Conservation (phyloP, 2,888 invertebrate species). For the Drosophila lacicola region DNA sequence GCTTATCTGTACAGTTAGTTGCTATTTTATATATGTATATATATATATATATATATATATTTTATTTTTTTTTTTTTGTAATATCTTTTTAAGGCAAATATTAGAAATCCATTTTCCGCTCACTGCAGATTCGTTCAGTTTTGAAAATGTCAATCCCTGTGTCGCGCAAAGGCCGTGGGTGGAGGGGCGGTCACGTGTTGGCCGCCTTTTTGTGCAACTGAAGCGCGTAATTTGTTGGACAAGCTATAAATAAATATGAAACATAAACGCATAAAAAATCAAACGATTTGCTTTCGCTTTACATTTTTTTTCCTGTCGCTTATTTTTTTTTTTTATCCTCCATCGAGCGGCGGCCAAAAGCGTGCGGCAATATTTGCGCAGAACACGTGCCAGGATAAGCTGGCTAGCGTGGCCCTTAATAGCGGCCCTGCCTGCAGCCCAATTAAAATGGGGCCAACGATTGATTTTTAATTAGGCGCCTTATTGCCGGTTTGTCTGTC, state of each 20-base stretch:
- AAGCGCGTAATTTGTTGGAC: conserved; percentile 79
- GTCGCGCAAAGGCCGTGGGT: conserved; percentile 1
- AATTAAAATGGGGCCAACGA: conserved; percentile 50
- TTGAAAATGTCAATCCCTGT: conserved; percentile 73
- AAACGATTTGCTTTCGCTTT: conserved; percentile 66
- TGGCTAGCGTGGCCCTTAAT: conserved; percentile 49
- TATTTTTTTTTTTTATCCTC: conserved; percentile 3
- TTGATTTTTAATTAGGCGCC: conserved; percentile 71
- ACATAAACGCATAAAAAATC: conserved; percentile 66
- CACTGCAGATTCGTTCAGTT: conserved; percentile 84
- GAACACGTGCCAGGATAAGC: conserved; percentile 60
- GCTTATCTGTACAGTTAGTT: conserved; percentile 42
- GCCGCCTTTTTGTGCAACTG: conserved; percentile 68
- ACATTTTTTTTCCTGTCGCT: conserved; percentile 14
- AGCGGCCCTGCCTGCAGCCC: conserved; percentile 30
- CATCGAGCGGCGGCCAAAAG: conserved; percentile 29
- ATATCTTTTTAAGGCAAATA: conserved; percentile 68
- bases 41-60: conserved; percentile 1
- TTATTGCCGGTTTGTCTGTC: conserved; percentile 32
- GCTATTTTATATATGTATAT: conserved; percentile 23
- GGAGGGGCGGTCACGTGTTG: conserved; percentile 60
- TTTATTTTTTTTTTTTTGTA: conserved; percentile 36
- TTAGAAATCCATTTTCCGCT: conserved; percentile 85
- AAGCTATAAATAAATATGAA: conserved; percentile 77
- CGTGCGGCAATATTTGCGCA: conserved; percentile 46